phyloP scores from a whole-genome alignment of 2,113 vertebrate species.

The Spea multiplicata region DNA sequence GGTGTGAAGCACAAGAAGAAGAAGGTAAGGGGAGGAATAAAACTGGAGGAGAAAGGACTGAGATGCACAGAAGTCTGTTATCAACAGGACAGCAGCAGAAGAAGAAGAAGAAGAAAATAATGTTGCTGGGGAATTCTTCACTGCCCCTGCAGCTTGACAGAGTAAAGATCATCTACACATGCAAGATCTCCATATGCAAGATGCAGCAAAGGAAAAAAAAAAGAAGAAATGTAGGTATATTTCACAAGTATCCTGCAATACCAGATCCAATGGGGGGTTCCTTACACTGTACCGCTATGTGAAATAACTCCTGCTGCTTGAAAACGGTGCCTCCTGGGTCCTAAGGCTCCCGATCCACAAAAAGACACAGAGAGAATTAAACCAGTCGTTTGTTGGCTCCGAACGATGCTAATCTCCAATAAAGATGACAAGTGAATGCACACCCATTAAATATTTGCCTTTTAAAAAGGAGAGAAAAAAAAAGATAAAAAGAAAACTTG shows the following conservation, averaged over 20 bases:
- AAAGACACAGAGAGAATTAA: slow-evolving; percentile 22
- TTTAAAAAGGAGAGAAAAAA: neutral
- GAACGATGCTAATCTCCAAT: slow-evolving; percentile 61
- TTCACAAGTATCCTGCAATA: slow-evolving; percentile 74
- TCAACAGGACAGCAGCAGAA: slow-evolving; percentile 70
- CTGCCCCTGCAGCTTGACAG: slow-evolving; percentile 62
- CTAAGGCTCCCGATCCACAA: slow-evolving; percentile 66
- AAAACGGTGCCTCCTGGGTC: slow-evolving; percentile 75
- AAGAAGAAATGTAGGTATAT: slow-evolving; percentile 72
- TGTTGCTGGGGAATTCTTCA: slow-evolving; percentile 60
- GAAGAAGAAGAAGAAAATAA: slow-evolving; percentile 45
- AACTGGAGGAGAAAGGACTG: slow-evolving; percentile 51
- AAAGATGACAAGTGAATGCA: slow-evolving; percentile 59
- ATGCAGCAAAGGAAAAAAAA: slow-evolving; percentile 63
- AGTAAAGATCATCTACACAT: slow-evolving; percentile 63
- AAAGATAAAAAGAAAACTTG: slow-evolving; percentile 55
- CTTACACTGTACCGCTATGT: slow-evolving; percentile 75
- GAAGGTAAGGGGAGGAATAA: slow-evolving; percentile 45
- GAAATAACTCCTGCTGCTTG: slow-evolving; percentile 72
- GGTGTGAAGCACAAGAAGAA: slow-evolving; percentile 59
- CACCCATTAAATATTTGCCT: slow-evolving; percentile 53
- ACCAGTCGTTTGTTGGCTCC: slow-evolving; percentile 55
- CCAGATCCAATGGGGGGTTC: slow-evolving; percentile 76
- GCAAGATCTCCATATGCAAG: slow-evolving; percentile 64
- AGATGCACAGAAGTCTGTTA: slow-evolving; percentile 61